Evolutionary conservation across 2,888 invertebrate species (phyloP), one percentile per base, ranked within the genome.

Genomic region (Sylvicola fuscatus): DNA sequence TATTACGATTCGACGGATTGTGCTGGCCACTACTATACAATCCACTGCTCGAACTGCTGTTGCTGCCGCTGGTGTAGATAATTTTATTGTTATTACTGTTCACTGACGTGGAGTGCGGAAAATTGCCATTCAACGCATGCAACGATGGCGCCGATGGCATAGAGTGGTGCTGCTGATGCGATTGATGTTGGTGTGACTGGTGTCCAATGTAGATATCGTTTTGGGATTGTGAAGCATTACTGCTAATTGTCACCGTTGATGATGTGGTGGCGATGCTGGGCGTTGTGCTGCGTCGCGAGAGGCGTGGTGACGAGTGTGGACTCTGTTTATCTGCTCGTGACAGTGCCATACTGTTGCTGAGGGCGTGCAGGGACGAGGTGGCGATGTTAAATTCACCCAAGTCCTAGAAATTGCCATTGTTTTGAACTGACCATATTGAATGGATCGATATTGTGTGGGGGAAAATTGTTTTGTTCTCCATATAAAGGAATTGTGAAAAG

Each of bases 301-400:
- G 58, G 0, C 69, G 60, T 1, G 70, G 70, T 1, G 70, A 70
- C 0, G 66, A 65, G 13, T 60, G 62, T 6, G 71, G 70, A 29
- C 70, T 70, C 1, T 69, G 62, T 46, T 59, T 59, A 40, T 61
- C 60, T 17, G 50, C 44, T 39, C 48, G 42, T n/a, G 48, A 45
- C 36, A 53, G 45, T 28, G 50, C 47, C 46, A 55, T 52, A 38
- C 57, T 50, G 44, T 49, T 52, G 48, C 58, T 57, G 0, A 71
- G 54, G 3, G 65, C 68, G 43, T 65, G 70, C 39, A 71, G 64
- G 2, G 67, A 68, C 3, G 70, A 70, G 2, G 70, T 70, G 0
- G 70, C 70, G 11, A 71, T 68, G 54, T 71, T 71, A 58, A 71
- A 71, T 40, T 68, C 71, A 11, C 68, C 69, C 41, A 53, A 49